Percentiles rank a stretch among this genome's conserved stretches.
phyloP scores from a whole-genome alignment of 1,140 invertebrate genomes.

The Apis florea region DNA sequence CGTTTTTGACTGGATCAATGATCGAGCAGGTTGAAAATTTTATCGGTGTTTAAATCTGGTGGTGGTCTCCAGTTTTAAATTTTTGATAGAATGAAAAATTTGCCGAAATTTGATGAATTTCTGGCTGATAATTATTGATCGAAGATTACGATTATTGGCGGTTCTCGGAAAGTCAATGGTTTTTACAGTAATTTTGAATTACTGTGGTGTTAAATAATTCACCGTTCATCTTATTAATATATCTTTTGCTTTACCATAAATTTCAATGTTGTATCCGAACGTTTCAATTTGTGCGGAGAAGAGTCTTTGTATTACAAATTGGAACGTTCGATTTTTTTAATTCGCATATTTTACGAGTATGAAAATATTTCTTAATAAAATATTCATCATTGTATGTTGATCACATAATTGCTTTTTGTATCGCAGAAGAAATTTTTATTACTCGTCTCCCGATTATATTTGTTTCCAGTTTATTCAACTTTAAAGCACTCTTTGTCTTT shows the following conservation, averaged over 20 bases:
- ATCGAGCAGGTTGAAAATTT: neutral
- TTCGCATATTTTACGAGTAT: too few relatives aligned
- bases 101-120: fast-evolving
- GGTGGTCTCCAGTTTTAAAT: neutral
- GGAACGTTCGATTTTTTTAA: too few relatives aligned
- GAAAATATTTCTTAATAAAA: too few relatives aligned
- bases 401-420: too few relatives aligned
- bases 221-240: neutral
- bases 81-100: neutral
- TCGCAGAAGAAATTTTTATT: too few relatives aligned
- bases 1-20: neutral
- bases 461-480: neutral
- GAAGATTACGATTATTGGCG: neutral
- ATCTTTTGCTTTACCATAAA: neutral
- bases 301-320: too few relatives aligned
- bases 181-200: neutral
- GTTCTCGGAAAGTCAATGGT: neutral
- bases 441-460: neutral
- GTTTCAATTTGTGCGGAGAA: too few relatives aligned
- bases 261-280: neutral
- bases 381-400: too few relatives aligned
- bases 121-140: neutral
- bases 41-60: neutral
- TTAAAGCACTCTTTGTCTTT: too few relatives aligned
- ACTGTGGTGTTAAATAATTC: neutral